phyloP scores from a whole-genome alignment of 2,888 invertebrate genomes.

The Phytoseiulus persimilis region DNA sequence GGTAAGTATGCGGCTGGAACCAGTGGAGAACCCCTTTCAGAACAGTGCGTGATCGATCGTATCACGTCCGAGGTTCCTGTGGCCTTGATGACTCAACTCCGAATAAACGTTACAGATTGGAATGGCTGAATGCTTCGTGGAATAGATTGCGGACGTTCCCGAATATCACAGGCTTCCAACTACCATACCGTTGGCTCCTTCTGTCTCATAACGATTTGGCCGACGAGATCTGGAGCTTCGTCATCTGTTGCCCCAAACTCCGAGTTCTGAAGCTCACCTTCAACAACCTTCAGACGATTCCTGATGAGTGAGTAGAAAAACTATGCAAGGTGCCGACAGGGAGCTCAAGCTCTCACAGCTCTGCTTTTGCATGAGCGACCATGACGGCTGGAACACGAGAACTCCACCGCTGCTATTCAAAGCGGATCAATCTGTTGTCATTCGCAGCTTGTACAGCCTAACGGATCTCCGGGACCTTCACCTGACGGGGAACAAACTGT shows the following conservation, averaged over 20 bases:
- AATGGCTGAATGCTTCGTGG: constrained; percentile 25
- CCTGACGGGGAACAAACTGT: constrained; percentile 13
- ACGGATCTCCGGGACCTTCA: constrained; percentile 9
- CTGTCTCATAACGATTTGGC: constrained; percentile 19
- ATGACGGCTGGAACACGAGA: too few relatives aligned
- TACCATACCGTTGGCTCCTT: constrained; percentile 6
- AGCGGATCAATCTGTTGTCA: too few relatives aligned
- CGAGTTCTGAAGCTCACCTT: neutral
- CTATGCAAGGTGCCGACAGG: neutral
- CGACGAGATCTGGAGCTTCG: constrained; percentile 9
- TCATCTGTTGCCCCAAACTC: constrained; percentile 14
- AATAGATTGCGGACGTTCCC: constrained; percentile 18
- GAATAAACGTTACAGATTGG: neutral
- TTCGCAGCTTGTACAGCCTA: neutral
- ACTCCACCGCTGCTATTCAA: too few relatives aligned
- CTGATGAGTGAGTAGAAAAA: neutral
- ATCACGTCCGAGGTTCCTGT: too few relatives aligned
- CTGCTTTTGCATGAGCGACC: too few relatives aligned
- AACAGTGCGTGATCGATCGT: too few relatives aligned
- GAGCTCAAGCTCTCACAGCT: too few relatives aligned
- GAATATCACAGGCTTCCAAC: constrained; percentile 10
- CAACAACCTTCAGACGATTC: constrained; percentile 10
- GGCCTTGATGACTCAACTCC: too few relatives aligned
- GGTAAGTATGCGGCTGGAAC: too few relatives aligned
- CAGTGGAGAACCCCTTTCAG: too few relatives aligned